phyloP scores from a whole-genome alignment of 2,888 invertebrate genomes.

The Volucella inanis region DNA sequence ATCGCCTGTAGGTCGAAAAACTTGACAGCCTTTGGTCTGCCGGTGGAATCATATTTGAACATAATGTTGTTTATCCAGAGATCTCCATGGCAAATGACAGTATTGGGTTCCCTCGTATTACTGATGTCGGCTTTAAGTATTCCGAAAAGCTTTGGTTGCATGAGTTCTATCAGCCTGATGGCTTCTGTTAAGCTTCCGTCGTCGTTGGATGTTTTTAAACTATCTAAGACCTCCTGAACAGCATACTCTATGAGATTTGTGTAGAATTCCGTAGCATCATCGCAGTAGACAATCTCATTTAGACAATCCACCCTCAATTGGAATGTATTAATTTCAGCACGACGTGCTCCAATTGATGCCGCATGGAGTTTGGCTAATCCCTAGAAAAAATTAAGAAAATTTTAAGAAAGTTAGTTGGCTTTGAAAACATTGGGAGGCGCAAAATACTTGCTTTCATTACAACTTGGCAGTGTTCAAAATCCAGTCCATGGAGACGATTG shows the following conservation, averaged over 20 bases:
- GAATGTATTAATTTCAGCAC: conserved; percentile 77
- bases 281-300: conserved; percentile 81
- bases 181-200: conserved; percentile 79
- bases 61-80: conserved; percentile 82
- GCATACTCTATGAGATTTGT: conserved; percentile 79
- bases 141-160: conserved; percentile 78
- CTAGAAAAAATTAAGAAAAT: conserved; percentile 74
- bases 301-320: conserved; percentile 76
- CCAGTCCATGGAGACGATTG: conserved; percentile 79
- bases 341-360: conserved; percentile 80
- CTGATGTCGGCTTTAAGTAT: conserved; percentile 78
- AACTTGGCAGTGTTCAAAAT: conserved; percentile 79
- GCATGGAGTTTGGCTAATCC: conserved; percentile 81
- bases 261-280: conserved; percentile 80
- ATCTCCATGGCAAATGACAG: conserved; percentile 82
- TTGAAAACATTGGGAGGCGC: background rate
- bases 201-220: conserved; percentile 78
- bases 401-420: background rate
- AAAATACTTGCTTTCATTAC: conserved; percentile 80
- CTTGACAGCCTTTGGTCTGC: conserved; percentile 76
- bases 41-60: conserved; percentile 77
- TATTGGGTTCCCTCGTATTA: conserved; percentile 76
- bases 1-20: conserved; percentile 82
- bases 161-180: conserved; percentile 78
- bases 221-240: conserved; percentile 80